Conservation (phyloP, 2,113 vertebrate species). For the Malurus elegans region DNA sequence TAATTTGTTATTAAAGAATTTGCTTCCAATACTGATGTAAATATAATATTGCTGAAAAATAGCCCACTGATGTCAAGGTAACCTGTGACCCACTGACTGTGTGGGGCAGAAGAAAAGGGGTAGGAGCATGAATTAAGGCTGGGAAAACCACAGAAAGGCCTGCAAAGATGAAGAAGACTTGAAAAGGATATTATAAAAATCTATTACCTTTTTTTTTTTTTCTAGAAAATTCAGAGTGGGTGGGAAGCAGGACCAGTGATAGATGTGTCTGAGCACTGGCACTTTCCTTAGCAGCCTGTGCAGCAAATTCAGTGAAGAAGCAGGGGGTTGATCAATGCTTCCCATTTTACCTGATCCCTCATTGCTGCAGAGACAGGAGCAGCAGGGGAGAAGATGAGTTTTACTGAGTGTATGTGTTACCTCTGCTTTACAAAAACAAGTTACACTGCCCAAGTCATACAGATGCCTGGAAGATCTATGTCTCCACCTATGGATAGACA, state of each 20-base stretch:
- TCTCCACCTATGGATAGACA: slow-evolving; percentile 16
- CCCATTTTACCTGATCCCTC: background rate
- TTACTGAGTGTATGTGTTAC: background rate
- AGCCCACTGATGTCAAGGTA: background rate
- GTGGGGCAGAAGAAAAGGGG: background rate
- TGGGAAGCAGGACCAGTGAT: background rate
- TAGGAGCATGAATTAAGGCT: background rate
- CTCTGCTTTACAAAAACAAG: background rate
- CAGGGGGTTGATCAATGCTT: background rate
- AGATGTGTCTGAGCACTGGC: background rate
- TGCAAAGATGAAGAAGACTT: background rate
- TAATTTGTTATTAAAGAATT: background rate
- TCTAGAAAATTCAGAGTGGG: background rate
- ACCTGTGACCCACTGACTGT: background rate
- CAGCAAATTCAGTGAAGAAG: background rate
- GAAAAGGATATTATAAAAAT: background rate
- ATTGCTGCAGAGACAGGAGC: background rate
- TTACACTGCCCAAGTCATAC: background rate
- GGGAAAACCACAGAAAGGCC: background rate
- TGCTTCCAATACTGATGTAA: background rate
- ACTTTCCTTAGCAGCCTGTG: background rate
- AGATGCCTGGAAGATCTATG: background rate
- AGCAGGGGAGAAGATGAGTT: background rate
- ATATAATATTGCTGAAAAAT: background rate
- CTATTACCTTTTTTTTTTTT: background rate